Evolutionary conservation across 1,140 invertebrate species (phyloP).

Genomic region (Temnothorax nylanderi): DNA sequence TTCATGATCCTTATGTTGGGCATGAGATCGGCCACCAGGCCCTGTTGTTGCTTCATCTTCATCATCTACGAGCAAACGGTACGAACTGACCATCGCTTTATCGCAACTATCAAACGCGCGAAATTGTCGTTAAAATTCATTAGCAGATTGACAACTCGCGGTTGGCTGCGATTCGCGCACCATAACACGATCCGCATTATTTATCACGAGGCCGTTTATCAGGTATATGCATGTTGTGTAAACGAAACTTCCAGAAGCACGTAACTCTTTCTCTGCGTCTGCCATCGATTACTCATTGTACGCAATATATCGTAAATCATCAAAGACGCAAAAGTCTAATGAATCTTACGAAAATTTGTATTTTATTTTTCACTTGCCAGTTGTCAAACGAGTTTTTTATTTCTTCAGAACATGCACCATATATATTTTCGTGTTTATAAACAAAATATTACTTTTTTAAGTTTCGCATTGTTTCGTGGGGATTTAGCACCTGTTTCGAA

Average conservation of each 20-base stretch:
- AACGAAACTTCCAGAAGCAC: constrained; percentile 14
- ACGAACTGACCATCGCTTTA: neutral
- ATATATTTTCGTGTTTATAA: neutral
- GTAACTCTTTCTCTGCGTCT: neutral
- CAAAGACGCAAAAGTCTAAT: neutral
- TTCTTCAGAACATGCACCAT: neutral
- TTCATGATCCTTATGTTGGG: constrained; percentile 93
- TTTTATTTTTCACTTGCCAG: neutral
- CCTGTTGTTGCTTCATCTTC: constrained; percentile 86
- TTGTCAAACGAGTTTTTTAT: neutral
- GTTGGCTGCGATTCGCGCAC: neutral
- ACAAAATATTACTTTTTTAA: neutral
- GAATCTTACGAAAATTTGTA: neutral
- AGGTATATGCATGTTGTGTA: neutral
- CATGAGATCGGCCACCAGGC: constrained; percentile 93
- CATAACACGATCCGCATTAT: neutral
- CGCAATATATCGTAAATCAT: neutral
- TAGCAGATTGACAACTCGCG: neutral
- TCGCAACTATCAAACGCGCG: neutral
- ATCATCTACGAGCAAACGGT: constrained; percentile 83
- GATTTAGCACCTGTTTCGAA: neutral
- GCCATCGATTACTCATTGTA: neutral
- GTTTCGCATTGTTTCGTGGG: neutral
- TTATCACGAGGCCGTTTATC: neutral
- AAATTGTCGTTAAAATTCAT: neutral